Percentiles rank a stretch among this genome's conserved stretches.
phyloP scores from a whole-genome alignment of 2,113 vertebrate genomes.

The Merops nubicus region DNA sequence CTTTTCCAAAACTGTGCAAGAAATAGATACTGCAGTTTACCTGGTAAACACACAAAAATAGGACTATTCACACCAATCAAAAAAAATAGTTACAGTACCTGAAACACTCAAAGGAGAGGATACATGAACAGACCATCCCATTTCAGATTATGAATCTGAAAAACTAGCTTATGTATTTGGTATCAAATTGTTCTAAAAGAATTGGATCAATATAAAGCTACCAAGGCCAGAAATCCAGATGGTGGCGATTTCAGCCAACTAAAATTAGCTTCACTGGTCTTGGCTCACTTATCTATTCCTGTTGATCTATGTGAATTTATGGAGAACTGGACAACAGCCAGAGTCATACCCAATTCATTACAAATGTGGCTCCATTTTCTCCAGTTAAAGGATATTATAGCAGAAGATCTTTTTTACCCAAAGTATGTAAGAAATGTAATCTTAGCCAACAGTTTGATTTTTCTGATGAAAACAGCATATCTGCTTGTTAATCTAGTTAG shows the following conservation, averaged over 20 bases:
- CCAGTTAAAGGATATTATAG: background rate
- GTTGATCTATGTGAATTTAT: slow-evolving; percentile 61
- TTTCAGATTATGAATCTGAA: background rate
- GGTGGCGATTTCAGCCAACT: slow-evolving; percentile 53
- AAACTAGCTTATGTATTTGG: background rate
- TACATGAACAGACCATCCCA: background rate
- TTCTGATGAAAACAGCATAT: background rate
- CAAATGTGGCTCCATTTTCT: slow-evolving; percentile 14
- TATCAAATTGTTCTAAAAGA: slow-evolving; percentile 12
- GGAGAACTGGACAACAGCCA: slow-evolving; percentile 48
- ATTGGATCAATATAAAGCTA: slow-evolving; percentile 62
- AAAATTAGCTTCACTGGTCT: slow-evolving; percentile 57
- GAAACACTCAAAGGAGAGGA: background rate
- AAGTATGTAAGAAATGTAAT: background rate
- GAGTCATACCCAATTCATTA: slow-evolving; percentile 9
- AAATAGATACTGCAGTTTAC: background rate
- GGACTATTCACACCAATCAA: background rate
- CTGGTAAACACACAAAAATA: background rate
- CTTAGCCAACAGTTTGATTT: background rate
- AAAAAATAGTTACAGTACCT: background rate
- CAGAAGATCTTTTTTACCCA: background rate
- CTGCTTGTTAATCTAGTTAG: background rate
- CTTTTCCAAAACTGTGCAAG: background rate
- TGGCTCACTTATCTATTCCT: slow-evolving; percentile 50
- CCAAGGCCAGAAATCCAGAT: slow-evolving; percentile 68